phyloP scores from a whole-genome alignment of 1,140 invertebrate genomes.

The Periplaneta americana region DNA sequence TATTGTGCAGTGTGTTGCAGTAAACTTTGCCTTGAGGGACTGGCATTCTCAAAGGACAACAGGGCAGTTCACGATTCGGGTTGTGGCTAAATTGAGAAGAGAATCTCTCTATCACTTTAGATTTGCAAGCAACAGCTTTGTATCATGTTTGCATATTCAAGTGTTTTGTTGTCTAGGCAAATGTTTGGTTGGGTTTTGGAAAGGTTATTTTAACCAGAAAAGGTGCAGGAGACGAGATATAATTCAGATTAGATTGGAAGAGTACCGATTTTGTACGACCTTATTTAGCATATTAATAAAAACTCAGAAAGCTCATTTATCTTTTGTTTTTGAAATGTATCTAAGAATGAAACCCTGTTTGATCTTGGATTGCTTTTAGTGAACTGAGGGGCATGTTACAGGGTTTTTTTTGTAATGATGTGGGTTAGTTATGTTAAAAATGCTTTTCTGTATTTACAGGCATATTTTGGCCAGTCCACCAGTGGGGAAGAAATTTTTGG shows the following conservation, averaged over 20 bases:
- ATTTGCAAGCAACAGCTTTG: background rate
- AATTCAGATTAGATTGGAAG: background rate
- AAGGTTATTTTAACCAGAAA: constrained; percentile 71
- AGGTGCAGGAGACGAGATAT: constrained; percentile 51
- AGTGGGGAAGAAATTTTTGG: constrained; percentile 41
- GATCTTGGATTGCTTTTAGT: constrained; percentile 10
- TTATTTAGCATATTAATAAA: constrained; percentile 22
- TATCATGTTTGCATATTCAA: constrained; percentile 29
- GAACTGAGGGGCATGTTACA: constrained; percentile 14
- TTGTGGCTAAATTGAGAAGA: constrained; percentile 1
- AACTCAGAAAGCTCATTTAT: constrained; percentile 23
- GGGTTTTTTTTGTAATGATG: constrained; percentile 24
- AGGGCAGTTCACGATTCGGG: background rate
- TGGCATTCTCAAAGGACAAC: background rate
- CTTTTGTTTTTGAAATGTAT: constrained; percentile 24
- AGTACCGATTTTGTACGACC: constrained; percentile 18
- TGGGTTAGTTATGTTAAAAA: constrained; percentile 5
- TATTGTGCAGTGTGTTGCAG: background rate
- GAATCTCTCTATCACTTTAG: background rate
- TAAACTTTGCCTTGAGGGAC: background rate
- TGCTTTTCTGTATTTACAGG: constrained; percentile 45
- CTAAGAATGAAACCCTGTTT: constrained; percentile 21
- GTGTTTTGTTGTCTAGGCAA: constrained; percentile 49
- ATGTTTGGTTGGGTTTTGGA: constrained; percentile 69
- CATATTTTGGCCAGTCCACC: constrained; percentile 38